Evolutionary conservation across 2,888 invertebrate species (phyloP), one percentile per base, ranked within the genome.

Genomic region (Acanthopleura granulata): DNA sequence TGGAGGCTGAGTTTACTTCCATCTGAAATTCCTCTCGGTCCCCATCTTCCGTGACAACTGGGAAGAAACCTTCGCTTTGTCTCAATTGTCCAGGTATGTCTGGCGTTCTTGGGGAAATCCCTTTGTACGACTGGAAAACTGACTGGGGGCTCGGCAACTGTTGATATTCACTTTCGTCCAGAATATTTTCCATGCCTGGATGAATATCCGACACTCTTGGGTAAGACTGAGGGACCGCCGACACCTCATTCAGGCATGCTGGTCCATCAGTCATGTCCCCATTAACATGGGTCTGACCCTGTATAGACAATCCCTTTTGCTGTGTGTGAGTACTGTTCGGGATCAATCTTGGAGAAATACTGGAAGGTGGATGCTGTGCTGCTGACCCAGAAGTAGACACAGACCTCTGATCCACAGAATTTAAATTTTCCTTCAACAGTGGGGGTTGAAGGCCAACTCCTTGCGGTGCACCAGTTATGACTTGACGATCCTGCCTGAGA

Each of bases 91-190:
- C n/a, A 22, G 57, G 57, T 12, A 57, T 12, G 12, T 57, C 22
- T 57, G 57, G 22, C 57, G 12, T 18, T 57, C 22, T 22, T 22
- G 57, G 6, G n/a, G 18, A 22, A 57, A 57, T 57, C 6, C 57
- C 57, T 22, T 57, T 57, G 57, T 57, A 57, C 12, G n/a, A 18
- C 22, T 57, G 57, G 57, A 57, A 57, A n/a, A 57, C 18, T 9
- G 57, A 57, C 12, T 57, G 57, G 1, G 57, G 57, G 12, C 57
- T 57, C 4, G 57, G 57, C 22, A 57, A 22, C 12, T 57, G 57
- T 12, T 57, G 57, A 57, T 57, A 57, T 57, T 57, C 57, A 12
- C 57, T 57, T 57, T n/a, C 57, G 57, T 57, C 57, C 57, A 57
- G 22, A n/a, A 22, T 6, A 22, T 57, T 57, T 18, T 57, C 57